Conservation (phyloP, 2,888 invertebrate genomes). For the Eurois occulta region DNA sequence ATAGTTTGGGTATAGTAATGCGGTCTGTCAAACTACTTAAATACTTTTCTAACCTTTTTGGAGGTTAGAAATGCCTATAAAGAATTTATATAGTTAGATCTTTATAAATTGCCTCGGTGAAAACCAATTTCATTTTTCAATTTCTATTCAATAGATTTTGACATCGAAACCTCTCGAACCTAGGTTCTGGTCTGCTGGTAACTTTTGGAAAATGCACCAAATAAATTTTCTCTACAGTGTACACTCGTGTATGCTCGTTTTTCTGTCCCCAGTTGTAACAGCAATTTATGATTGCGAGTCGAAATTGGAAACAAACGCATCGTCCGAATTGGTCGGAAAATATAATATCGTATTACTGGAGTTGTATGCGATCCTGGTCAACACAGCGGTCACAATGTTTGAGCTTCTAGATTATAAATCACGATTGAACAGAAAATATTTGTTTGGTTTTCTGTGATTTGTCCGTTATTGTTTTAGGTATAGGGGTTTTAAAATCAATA, state of each 20-base stretch:
- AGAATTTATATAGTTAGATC: not conserved
- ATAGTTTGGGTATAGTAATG: not conserved
- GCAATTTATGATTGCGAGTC: conserved; percentile 47
- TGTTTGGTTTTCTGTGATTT: conserved; percentile 14
- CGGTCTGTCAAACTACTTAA: not conserved
- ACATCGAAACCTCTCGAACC: not conserved
- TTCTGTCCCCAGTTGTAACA: conserved; percentile 5
- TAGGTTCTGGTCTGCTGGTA: not conserved
- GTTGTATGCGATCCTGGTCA: conserved; percentile 17
- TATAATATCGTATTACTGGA: conserved; percentile 31
- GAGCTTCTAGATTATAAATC: conserved; percentile 15
- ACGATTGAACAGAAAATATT: conserved; percentile 17
- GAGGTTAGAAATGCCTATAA: not conserved
- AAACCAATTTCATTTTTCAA: not conserved
- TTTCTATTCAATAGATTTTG: not conserved
- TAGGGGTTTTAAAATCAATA: not conserved
- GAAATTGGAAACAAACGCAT: conserved; percentile 53
- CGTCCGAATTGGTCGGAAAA: conserved; percentile 23
- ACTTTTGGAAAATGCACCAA: conserved; percentile 12
- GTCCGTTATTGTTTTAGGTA: not conserved
- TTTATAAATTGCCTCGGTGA: not conserved
- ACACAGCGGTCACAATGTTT: conserved; percentile 15
- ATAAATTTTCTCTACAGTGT: conserved; percentile 6
- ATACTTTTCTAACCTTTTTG: not conserved
- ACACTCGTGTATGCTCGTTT: not conserved